phyloP scores from a whole-genome alignment of 2,888 invertebrate genomes.

The Agelastica alni region DNA sequence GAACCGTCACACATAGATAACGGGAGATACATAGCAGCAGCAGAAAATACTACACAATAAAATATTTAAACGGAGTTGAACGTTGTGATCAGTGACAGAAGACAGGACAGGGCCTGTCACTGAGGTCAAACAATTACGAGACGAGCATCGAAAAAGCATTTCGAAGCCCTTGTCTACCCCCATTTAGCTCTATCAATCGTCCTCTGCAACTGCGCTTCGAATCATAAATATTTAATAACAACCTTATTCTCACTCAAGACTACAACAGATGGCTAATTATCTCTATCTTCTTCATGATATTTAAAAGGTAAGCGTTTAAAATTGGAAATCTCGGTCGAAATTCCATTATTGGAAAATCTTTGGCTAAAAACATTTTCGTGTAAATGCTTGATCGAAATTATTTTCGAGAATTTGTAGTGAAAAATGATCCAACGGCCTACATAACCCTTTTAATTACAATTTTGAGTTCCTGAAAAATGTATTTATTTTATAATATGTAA shows the following conservation, averaged over 20 bases:
- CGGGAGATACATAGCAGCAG: not conserved
- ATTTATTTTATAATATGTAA: too few species aligned
- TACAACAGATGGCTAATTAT: constrained; percentile 1
- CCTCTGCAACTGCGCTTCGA: constrained; percentile 37
- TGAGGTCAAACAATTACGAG: constrained; percentile 49
- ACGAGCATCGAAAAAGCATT: constrained; percentile 55
- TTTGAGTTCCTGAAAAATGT: too few species aligned
- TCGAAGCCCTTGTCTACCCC: constrained; percentile 49
- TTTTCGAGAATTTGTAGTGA: too few species aligned
- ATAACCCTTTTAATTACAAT: too few species aligned
- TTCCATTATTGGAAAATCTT: too few species aligned
- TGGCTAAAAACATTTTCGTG: too few species aligned
- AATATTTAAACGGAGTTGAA: constrained; percentile 13
- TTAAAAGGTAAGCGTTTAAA: not conserved
- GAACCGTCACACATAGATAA: not conserved
- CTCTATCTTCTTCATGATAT: not conserved
- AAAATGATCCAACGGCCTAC: too few species aligned
- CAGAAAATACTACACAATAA: constrained; percentile 13
- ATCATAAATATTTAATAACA: constrained; percentile 17
- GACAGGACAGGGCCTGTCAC: constrained; percentile 35
- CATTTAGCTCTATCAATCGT: constrained; percentile 51
- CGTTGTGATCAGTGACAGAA: constrained; percentile 36
- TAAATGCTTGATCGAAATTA: too few species aligned
- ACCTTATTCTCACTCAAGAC: constrained; percentile 16
- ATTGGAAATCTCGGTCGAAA: too few species aligned